phyloP scores from a whole-genome alignment of 2,113 vertebrate genomes.

The Ceyx margarethae region DNA sequence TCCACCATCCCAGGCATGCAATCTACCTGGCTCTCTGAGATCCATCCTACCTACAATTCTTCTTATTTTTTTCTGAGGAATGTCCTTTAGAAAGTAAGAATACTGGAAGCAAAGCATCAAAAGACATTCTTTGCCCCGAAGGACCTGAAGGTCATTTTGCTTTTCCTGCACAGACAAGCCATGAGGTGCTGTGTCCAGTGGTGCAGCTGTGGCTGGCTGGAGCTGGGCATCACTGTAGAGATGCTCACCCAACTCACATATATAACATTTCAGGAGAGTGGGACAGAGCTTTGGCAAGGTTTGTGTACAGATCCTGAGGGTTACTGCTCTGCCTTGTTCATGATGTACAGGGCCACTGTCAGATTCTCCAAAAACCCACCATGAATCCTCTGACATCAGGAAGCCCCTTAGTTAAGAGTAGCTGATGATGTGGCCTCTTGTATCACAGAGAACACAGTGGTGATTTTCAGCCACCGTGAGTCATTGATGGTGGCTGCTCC shows the following conservation, averaged over 20 bases:
- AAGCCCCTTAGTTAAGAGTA: background rate
- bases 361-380: background rate
- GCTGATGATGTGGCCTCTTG: background rate
- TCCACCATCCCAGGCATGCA: background rate
- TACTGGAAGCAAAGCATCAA: background rate
- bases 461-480: background rate
- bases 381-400: accelerated
- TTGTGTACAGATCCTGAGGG: background rate
- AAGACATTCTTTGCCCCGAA: background rate
- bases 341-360: background rate
- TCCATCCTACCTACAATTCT: background rate
- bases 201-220: background rate
- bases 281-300: background rate
- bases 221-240: accelerated
- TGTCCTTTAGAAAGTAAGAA: background rate
- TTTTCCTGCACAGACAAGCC: background rate
- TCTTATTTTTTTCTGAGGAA: background rate
- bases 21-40: background rate
- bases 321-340: background rate
- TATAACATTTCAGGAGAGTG: background rate
- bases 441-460: background rate
- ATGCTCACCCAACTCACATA: background rate
- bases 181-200: accelerated
- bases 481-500: background rate
- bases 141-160: background rate